phyloP scores from a whole-genome alignment of 2,888 invertebrate species.

The Eilema depressum region DNA sequence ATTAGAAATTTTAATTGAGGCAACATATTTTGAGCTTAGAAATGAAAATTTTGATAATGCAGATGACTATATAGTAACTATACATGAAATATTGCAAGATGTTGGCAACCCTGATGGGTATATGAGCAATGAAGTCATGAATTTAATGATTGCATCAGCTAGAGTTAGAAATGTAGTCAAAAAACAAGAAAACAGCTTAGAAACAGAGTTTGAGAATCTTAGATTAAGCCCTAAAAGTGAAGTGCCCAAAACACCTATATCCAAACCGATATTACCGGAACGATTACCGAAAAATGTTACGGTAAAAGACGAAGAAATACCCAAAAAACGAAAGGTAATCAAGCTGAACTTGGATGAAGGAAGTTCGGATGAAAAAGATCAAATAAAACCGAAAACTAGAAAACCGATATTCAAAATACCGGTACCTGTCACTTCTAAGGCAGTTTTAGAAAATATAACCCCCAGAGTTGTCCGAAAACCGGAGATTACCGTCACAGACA shows the following conservation, averaged over 20 bases:
- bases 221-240: slow-evolving; percentile 59
- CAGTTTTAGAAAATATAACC: slow-evolving; percentile 66
- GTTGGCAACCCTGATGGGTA: slow-evolving; percentile 47
- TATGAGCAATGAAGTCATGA: slow-evolving; percentile 66
- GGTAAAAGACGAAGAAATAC: slow-evolving; percentile 72
- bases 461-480: slow-evolving; percentile 61
- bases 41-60: slow-evolving; percentile 54
- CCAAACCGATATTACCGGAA: slow-evolving; percentile 54
- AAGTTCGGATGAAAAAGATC: slow-evolving; percentile 51
- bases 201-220: slow-evolving; percentile 61
- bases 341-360: slow-evolving; percentile 69
- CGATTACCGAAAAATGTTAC: slow-evolving; percentile 48
- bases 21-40: slow-evolving; percentile 68
- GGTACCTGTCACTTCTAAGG: slow-evolving; percentile 61
- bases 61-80: slow-evolving; percentile 65
- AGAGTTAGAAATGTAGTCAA: slow-evolving; percentile 52
- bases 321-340: slow-evolving; percentile 65
- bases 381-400: slow-evolving; percentile 47
- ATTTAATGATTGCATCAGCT: slow-evolving; percentile 67
- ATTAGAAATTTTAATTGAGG: slow-evolving; percentile 67
- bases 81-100: slow-evolving; percentile 68
- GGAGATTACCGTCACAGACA: slow-evolving; percentile 53
- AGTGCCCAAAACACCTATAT: slow-evolving; percentile 62
- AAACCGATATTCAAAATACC: slow-evolving; percentile 72
- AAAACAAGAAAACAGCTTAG: slow-evolving; percentile 49